phyloP scores from a whole-genome alignment of 2,797 vertebrate genomes.

The Tadarida brasiliensis region DNA sequence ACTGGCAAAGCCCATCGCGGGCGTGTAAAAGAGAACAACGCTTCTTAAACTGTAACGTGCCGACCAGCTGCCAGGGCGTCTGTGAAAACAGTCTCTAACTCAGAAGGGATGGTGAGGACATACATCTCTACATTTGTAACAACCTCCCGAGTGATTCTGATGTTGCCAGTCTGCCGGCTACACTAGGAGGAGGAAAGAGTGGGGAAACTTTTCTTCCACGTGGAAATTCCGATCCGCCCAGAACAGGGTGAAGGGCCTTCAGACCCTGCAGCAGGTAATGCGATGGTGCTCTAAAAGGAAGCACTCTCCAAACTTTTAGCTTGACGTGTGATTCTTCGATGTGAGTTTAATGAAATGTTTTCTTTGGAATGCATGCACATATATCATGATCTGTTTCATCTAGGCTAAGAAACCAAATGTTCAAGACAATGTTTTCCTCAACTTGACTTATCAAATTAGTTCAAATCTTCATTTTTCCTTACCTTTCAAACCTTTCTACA shows the following conservation, averaged over 20 bases:
- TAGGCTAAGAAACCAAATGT: neutral
- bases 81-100: neutral
- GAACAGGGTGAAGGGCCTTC: too few relatives aligned
- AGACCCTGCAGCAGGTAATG: rapidly evolving
- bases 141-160: neutral
- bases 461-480: neutral
- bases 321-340: neutral
- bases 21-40: neutral
- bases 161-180: rapidly evolving
- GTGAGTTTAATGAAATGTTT: neutral
- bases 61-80: neutral
- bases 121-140: neutral
- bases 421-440: neutral
- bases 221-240: neutral
- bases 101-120: neutral
- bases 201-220: neutral
- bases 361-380: neutral
- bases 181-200: neutral
- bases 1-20: neutral
- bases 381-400: neutral
- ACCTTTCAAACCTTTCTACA: neutral
- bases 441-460: neutral
- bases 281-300: neutral
- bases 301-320: neutral
- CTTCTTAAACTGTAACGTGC: neutral